Conservation (phyloP, 2,113 vertebrate genomes). For the Columba livia region DNA sequence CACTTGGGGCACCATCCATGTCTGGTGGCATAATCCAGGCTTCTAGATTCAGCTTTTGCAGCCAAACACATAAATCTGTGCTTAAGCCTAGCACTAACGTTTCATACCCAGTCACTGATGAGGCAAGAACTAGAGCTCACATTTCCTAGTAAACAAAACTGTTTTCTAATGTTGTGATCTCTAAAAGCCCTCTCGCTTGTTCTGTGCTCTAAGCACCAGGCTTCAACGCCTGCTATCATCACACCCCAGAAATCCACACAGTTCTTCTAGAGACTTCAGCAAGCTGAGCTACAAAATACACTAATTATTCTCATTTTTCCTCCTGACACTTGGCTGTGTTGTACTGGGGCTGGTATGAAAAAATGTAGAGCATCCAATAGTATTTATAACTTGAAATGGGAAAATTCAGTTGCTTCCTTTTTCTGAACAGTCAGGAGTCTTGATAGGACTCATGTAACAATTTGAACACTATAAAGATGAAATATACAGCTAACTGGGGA, state of each 20-base stretch:
- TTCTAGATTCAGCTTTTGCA: not conserved
- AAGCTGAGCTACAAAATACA: not conserved
- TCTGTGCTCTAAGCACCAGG: not conserved
- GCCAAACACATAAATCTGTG: not conserved
- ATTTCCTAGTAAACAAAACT: not conserved
- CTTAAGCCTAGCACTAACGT: not conserved
- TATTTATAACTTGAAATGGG: not conserved
- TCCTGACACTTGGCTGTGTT: not conserved
- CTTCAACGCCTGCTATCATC: not conserved
- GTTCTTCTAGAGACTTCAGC: not conserved
- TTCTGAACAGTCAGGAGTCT: not conserved
- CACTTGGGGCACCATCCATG: rapidly evolving
- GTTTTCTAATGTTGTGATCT: not conserved
- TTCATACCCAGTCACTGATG: not conserved
- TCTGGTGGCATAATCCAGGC: not conserved
- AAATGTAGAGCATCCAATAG: not conserved
- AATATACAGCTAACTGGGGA: not conserved
- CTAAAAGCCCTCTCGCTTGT: not conserved
- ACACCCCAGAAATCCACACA: not conserved
- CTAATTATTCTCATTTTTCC: not conserved
- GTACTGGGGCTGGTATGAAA: not conserved
- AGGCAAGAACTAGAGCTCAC: not conserved
- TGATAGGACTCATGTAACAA: not conserved
- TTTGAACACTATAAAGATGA: not conserved
- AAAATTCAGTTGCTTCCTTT: not conserved